These are phyloP conservation scores for Equus przewalskii DNA, from an alignment of 2,113 vertebrate species.

Conservation along the genomic window DNA sequence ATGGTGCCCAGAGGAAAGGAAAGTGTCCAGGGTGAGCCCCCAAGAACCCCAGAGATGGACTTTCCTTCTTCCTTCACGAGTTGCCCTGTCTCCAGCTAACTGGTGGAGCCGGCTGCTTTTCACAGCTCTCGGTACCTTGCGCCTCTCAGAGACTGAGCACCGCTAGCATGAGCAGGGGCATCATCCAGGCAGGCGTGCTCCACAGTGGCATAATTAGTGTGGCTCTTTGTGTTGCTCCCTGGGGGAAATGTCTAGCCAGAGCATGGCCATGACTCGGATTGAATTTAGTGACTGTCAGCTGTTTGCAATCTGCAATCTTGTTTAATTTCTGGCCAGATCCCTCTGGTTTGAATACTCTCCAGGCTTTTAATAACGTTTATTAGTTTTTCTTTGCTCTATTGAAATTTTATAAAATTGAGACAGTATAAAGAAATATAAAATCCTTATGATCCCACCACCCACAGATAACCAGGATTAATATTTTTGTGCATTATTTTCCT, in stretches of 20 bases:
- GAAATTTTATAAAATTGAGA: background rate
- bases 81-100: rapidly evolving
- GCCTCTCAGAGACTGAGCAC: rapidly evolving
- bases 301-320: background rate
- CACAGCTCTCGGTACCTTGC: background rate
- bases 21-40: background rate
- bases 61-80: background rate
- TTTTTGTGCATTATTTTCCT: background rate
- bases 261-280: background rate
- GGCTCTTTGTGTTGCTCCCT: conserved; percentile 32
- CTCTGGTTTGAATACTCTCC: background rate
- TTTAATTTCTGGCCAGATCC: conserved; percentile 62
- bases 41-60: rapidly evolving
- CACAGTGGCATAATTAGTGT: conserved; percentile 67
- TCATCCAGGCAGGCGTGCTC: background rate
- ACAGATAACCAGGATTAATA: background rate
- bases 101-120: too few species aligned
- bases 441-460: background rate
- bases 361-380: conserved; percentile 2
- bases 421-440: background rate
- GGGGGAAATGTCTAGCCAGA: conserved; percentile 69
- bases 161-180: background rate
- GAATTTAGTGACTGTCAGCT: background rate
- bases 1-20: rapidly evolving
- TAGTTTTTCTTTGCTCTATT: background rate